phyloP scores from a whole-genome alignment of 2,113 vertebrate species.

The Salvator merianae region DNA sequence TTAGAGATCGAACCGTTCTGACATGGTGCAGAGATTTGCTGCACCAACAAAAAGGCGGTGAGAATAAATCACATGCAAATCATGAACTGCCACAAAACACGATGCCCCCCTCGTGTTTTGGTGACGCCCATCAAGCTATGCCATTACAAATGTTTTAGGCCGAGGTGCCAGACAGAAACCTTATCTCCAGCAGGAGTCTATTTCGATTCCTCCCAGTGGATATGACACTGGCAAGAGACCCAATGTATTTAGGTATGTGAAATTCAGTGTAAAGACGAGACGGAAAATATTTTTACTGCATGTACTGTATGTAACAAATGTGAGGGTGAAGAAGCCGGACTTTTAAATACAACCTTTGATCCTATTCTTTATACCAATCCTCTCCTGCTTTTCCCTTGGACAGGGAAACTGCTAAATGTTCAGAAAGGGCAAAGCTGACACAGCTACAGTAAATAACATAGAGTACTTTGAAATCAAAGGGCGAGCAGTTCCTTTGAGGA shows the following conservation, averaged over 20 bases:
- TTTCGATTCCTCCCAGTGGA: slow-evolving; percentile 30
- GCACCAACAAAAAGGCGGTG: background rate
- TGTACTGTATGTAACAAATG: slow-evolving; percentile 41
- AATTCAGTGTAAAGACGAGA: slow-evolving; percentile 26
- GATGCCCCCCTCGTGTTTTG: background rate
- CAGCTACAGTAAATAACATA: slow-evolving; percentile 38
- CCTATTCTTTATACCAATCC: slow-evolving; percentile 17
- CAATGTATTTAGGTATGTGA: slow-evolving; percentile 30
- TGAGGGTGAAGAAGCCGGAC: slow-evolving; percentile 28
- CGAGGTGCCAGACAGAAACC: slow-evolving; percentile 19
- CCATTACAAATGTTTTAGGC: background rate
- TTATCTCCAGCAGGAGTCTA: slow-evolving; percentile 25
- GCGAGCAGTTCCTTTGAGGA: background rate
- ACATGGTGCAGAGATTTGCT: background rate
- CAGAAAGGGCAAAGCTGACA: slow-evolving; percentile 30
- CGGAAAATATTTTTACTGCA: slow-evolving; percentile 27
- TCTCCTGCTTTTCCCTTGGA: slow-evolving; percentile 16
- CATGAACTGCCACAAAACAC: background rate
- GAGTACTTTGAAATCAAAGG: slow-evolving; percentile 49
- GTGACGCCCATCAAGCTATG: background rate
- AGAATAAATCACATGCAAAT: background rate
- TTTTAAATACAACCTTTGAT: slow-evolving; percentile 4
- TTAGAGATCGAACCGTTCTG: too few relatives aligned
- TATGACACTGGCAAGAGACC: slow-evolving; percentile 8
- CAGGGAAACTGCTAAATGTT: slow-evolving; percentile 49